These are phyloP conservation scores for Fragum sueziense DNA, from an alignment of 2,888 invertebrate species.

Conservation along the genomic window DNA sequence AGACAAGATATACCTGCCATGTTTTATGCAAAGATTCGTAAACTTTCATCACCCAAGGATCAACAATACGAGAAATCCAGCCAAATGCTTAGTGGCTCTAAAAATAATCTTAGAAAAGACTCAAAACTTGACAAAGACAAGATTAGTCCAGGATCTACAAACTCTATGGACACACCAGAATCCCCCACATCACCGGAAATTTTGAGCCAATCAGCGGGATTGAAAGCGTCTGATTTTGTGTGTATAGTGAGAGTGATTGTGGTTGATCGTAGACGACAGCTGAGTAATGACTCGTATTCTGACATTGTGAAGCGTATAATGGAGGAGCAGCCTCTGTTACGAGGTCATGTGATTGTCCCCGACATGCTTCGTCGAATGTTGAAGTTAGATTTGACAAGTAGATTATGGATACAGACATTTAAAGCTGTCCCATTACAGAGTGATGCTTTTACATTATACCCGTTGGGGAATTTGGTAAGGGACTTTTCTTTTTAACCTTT, in stretches of 20 bases:
- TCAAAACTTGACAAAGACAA: conserved; percentile 13
- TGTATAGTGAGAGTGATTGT: conserved; percentile 70
- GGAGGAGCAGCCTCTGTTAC: conserved; percentile 63
- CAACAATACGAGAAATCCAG: conserved; percentile 58
- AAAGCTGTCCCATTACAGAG: conserved; percentile 44
- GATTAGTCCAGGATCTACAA: not conserved
- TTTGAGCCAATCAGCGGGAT: not conserved
- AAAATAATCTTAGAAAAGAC: conserved; percentile 33
- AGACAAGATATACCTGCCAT: conserved; percentile 60
- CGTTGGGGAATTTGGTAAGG: conserved; percentile 69
- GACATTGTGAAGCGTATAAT: conserved; percentile 60
- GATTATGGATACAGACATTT: conserved; percentile 72
- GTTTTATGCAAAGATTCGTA: conserved; percentile 71
- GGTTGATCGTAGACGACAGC: conserved; percentile 65
- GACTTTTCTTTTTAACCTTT: too few species aligned
- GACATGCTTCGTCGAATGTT: conserved; percentile 71
- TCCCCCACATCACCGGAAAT: not conserved
- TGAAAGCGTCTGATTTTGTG: conserved; percentile 18
- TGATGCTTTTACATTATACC: conserved; percentile 63
- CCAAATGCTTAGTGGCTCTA: conserved; percentile 25
- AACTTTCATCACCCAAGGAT: conserved; percentile 70
- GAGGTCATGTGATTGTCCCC: conserved; percentile 74
- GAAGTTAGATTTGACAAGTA: conserved; percentile 71
- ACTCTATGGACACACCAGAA: not conserved
- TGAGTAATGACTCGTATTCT: conserved; percentile 60